Evolutionary conservation across 2,113 vertebrate genomes (phyloP).

Genomic region (Prionailurus bengalensis): DNA sequence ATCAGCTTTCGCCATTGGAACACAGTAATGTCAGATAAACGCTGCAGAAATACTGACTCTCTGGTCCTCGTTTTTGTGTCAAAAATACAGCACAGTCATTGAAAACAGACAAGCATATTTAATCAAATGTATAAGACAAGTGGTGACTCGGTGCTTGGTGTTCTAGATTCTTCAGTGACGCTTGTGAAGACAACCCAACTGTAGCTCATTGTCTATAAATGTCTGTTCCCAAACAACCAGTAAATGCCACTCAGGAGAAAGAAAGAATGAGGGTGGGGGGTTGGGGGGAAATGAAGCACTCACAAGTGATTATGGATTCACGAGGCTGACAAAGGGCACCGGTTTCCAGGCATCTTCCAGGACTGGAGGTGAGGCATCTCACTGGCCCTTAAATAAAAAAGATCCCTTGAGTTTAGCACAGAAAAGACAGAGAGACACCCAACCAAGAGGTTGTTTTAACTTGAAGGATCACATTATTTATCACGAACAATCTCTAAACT

Average conservation of each 20-base stretch:
- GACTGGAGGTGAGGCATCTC: slow-evolving; percentile 30
- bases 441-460: neutral
- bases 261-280: neutral
- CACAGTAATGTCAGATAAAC: neutral
- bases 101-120: neutral
- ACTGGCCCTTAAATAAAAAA: slow-evolving; percentile 52
- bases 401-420: slow-evolving; percentile 33
- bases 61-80: neutral
- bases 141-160: neutral
- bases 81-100: slow-evolving; percentile 4
- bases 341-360: slow-evolving; percentile 51
- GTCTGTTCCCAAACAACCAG: neutral
- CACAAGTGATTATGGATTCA: neutral
- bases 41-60: neutral
- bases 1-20: neutral
- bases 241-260: neutral
- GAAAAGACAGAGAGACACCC: neutral
- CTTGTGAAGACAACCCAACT: neutral
- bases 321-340: neutral
- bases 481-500: neutral
- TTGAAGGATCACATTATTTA: slow-evolving; percentile 43
- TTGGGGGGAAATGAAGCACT: neutral
- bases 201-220: neutral
- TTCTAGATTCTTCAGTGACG: slow-evolving; percentile 21
- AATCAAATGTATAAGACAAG: slow-evolving; percentile 8